Evolutionary conservation across 1,140 invertebrate genomes (phyloP).

Genomic region (Onthophagus taurus): DNA sequence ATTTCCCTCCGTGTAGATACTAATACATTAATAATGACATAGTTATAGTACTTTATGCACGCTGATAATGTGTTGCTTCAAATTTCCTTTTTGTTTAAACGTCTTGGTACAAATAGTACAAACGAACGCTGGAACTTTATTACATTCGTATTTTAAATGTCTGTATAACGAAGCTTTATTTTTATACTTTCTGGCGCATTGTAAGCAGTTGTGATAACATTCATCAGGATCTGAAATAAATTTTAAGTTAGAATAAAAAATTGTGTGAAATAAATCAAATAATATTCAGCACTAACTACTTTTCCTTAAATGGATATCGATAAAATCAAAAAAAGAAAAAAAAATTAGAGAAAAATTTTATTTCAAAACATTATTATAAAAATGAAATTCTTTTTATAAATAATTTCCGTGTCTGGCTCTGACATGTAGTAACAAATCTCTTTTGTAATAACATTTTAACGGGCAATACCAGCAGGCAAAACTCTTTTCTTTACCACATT

Average conservation of each 20-base stretch:
- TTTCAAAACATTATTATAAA: too few species aligned
- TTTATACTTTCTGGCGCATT: constrained; percentile 23
- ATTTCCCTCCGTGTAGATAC: too few species aligned
- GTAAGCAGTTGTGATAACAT: constrained; percentile 9
- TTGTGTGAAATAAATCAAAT: background rate
- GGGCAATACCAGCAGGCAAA: constrained; percentile 8
- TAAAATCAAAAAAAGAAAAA: background rate
- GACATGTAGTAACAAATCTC: too few species aligned
- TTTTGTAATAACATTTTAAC: constrained; percentile 10
- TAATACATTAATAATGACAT: too few species aligned
- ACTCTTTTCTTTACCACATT: constrained; percentile 13
- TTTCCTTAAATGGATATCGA: background rate
- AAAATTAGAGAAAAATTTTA: too few species aligned
- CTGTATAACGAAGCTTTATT: constrained; percentile 18
- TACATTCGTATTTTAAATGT: constrained; percentile 22
- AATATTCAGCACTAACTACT: background rate
- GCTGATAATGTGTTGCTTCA: constrained; percentile 21
- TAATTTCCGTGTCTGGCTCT: too few species aligned
- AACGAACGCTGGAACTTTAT: constrained; percentile 26
- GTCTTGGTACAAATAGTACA: constrained; percentile 29
- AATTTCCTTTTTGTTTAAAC: constrained; percentile 29
- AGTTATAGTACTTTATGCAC: constrained; percentile 5
- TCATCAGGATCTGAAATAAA: too few species aligned
- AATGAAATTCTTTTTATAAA: too few species aligned
- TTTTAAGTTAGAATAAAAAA: too few species aligned